These are phyloP conservation scores for Limnephilus auricula DNA, from an alignment of 2,888 invertebrate species.

Conservation along the genomic window DNA sequence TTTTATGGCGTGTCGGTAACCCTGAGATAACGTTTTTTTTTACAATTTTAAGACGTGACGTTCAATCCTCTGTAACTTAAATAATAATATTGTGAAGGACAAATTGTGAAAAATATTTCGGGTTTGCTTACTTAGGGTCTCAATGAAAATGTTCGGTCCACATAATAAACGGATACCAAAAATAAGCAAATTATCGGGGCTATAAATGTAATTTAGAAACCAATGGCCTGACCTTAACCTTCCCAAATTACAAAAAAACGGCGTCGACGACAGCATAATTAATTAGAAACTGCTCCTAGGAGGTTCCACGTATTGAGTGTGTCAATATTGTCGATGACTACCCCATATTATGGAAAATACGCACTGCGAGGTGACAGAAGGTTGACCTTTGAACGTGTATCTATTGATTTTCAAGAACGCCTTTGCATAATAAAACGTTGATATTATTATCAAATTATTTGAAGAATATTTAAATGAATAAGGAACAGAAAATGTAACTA, in stretches of 20 bases:
- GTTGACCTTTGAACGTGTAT: background rate
- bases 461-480: background rate
- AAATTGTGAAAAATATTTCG: background rate
- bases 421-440: background rate
- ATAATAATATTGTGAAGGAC: background rate
- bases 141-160: background rate
- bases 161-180: background rate
- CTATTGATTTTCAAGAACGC: background rate
- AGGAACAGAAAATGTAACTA: background rate
- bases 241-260: background rate
- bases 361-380: background rate
- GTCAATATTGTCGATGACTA: constrained; percentile 2
- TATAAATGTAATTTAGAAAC: background rate
- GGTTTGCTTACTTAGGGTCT: background rate
- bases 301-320: constrained; percentile 2
- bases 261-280: background rate
- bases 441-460: background rate
- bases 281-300: background rate
- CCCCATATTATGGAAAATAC: constrained; percentile 2
- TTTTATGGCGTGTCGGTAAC: background rate
- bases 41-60: background rate
- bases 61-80: background rate
- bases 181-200: background rate
- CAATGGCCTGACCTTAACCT: background rate
- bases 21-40: background rate